Percentiles rank a stretch among this genome's conserved stretches.
Conservation (phyloP, 2,888 invertebrate genomes). For the Galerucella calmariensis region DNA sequence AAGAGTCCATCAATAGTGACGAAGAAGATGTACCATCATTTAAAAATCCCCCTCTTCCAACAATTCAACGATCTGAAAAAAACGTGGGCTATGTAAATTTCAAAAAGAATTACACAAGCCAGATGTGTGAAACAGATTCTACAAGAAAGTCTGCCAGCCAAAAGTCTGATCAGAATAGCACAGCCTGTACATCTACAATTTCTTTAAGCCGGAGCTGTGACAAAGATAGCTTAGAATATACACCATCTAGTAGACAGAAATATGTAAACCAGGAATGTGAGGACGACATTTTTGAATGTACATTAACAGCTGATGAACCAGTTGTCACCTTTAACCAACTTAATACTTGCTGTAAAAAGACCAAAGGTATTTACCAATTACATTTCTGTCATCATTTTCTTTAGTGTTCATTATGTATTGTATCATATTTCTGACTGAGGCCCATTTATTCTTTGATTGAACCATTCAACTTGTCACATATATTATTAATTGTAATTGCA, state of each 20-base stretch:
- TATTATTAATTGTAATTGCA: neutral
- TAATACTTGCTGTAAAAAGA: neutral
- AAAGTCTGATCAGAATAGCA: neutral
- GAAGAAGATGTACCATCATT: neutral
- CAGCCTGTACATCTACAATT: neutral
- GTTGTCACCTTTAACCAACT: neutral
- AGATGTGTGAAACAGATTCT: neutral
- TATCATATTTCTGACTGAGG: no score
- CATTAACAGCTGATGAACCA: no score
- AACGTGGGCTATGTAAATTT: neutral
- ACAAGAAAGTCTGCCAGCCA: neutral
- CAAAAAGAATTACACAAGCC: neutral
- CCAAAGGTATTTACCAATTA: neutral
- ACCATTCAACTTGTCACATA: neutral
- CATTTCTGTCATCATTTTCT: no score
- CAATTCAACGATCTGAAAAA: neutral
- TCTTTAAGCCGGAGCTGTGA: neutral
- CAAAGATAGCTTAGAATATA: neutral
- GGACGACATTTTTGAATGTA: neutral
- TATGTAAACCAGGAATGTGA: neutral
- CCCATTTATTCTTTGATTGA: neutral
- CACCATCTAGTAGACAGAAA: neutral
- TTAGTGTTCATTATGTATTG: no score
- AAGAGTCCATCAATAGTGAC: neutral
- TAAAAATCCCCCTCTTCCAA: constrained; percentile 1